Conservation (phyloP, 2,113 vertebrate genomes). For the Salvelinus alpinus region DNA sequence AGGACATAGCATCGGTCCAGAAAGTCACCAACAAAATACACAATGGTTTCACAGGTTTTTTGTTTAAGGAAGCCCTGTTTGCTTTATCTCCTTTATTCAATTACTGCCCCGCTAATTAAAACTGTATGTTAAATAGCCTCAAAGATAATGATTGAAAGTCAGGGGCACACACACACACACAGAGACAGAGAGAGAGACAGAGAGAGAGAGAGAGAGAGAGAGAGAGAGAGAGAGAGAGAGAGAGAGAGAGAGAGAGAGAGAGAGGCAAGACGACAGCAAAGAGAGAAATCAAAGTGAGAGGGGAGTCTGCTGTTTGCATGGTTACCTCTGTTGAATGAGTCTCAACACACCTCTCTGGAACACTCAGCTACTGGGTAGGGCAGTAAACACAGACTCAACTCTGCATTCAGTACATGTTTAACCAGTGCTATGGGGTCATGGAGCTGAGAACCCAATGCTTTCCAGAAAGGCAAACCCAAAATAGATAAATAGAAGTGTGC, state of each 20-base stretch:
- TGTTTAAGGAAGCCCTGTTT: slow-evolving; percentile 24
- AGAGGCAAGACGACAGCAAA: neutral
- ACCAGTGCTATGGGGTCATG: neutral
- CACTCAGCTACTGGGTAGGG: neutral
- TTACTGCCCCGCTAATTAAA: slow-evolving; percentile 65
- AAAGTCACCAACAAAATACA: slow-evolving; percentile 26
- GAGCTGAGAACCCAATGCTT: neutral
- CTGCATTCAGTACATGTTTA: neutral
- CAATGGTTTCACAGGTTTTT: slow-evolving; percentile 27
- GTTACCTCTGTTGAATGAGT: slow-evolving; percentile 41
- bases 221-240: neutral
- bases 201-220: neutral
- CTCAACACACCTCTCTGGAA: slow-evolving; percentile 2
- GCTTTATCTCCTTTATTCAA: slow-evolving; percentile 68
- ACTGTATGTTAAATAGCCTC: slow-evolving; percentile 49
- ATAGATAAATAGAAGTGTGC: neutral
- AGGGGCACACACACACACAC: neutral
- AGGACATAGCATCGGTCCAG: slow-evolving; percentile 37
- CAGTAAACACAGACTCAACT: slow-evolving; percentile 13
- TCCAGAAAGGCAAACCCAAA: neutral
- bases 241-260: slow-evolving; percentile 1
- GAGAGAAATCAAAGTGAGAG: slow-evolving; percentile 26
- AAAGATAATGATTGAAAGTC: slow-evolving; percentile 13
- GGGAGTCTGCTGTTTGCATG: slow-evolving; percentile 26
- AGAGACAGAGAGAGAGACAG: neutral